phyloP scores from a whole-genome alignment of 23 tunicate genomes.

The Aplidium turbinatum region DNA sequence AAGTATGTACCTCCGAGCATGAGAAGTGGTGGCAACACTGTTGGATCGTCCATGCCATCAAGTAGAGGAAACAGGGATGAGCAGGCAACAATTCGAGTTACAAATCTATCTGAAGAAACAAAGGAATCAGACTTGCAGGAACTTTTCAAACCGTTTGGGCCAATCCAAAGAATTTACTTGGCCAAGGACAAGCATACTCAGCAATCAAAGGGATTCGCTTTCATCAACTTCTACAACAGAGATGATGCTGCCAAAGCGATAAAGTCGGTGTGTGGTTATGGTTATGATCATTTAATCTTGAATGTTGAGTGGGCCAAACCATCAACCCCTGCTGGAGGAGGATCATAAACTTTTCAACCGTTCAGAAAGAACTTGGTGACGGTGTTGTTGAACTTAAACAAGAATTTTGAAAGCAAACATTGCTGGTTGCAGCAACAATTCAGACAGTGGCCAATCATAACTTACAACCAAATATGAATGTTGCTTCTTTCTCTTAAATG shows the following conservation, averaged over 20 bases:
- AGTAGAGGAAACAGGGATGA: conserved; percentile 63
- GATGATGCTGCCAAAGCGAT: conserved; percentile 99
- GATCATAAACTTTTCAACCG: too few species aligned
- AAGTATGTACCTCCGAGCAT: conserved; percentile 91
- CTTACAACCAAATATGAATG: too few species aligned
- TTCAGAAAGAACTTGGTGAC: too few species aligned
- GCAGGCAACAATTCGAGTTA: conserved; percentile 95
- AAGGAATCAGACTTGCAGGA: conserved; percentile 95
- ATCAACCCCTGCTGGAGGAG: conserved; percentile 14
- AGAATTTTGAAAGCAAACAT: too few species aligned
- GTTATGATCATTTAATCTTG: conserved; percentile 92
- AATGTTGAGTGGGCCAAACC: conserved; percentile 99
- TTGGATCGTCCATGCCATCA: conserved; percentile 73
- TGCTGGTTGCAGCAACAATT: too few species aligned
- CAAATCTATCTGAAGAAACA: conserved; percentile 96
- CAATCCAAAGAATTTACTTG: conserved; percentile 86
- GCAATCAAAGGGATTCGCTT: conserved; percentile 96
- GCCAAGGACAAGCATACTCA: conserved; percentile 92
- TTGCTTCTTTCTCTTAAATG: too few species aligned
- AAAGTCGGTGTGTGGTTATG: conserved; percentile 82
- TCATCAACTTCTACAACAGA: conserved; percentile 87
- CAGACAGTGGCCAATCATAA: too few species aligned
- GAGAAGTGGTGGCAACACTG: conserved; percentile 68
- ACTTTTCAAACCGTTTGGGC: conserved; percentile 93
- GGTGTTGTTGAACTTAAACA: too few species aligned